phyloP scores from a whole-genome alignment of 2,888 invertebrate species.

The Lymantria dispar region DNA sequence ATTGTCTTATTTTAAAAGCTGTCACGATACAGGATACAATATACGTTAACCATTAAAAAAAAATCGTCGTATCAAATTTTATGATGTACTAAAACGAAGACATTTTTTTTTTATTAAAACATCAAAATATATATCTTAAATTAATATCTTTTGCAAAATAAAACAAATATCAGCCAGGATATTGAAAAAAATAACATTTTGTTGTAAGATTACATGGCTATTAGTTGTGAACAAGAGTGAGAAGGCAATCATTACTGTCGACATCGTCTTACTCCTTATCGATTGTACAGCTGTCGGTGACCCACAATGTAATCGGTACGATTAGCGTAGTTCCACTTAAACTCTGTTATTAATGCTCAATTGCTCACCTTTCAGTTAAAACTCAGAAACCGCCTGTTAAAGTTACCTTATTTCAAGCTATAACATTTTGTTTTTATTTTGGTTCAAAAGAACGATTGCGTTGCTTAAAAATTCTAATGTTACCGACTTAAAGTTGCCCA shows the following conservation, averaged over 20 bases:
- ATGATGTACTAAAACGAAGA: no score
- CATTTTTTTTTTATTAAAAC: no score
- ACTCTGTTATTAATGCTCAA: constrained; percentile 16
- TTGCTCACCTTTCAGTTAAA: constrained; percentile 16
- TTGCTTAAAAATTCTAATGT: constrained; percentile 29
- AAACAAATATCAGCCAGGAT: not conserved
- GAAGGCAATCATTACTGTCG: constrained; percentile 25
- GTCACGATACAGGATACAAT: no score
- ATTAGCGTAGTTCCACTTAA: constrained; percentile 36
- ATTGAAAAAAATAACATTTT: not conserved
- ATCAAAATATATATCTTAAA: not conserved
- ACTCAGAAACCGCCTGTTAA: constrained; percentile 23
- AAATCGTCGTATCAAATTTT: no score
- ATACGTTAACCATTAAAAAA: no score
- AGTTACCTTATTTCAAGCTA: constrained; percentile 27
- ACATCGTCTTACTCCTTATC: constrained; percentile 8
- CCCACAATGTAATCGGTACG: constrained; percentile 45
- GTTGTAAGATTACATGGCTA: constrained; percentile 3
- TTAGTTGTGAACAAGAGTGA: constrained; percentile 24
- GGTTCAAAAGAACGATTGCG: constrained; percentile 19
- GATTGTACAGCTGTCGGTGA: constrained; percentile 27
- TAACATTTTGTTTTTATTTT: constrained; percentile 14
- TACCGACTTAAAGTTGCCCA: constrained; percentile 15
- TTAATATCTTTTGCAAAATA: not conserved
- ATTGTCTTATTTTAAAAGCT: no score